Percentiles rank a stretch among this genome's conserved stretches.
phyloP scores from a whole-genome alignment of 2,113 vertebrate genomes.

The Felis chaus region DNA sequence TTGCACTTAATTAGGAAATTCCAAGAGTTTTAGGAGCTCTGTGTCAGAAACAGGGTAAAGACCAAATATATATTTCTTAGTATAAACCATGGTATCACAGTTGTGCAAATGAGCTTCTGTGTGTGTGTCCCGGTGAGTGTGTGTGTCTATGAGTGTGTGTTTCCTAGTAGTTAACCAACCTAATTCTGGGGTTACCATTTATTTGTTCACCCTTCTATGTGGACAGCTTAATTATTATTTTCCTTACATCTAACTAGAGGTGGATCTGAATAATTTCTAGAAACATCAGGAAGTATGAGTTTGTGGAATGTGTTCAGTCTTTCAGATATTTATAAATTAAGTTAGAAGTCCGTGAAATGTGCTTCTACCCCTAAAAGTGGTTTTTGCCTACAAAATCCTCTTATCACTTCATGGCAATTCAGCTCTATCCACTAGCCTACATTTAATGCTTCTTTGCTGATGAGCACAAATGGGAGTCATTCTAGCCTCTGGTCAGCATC shows the following conservation, averaged over 20 bases:
- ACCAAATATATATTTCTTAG: neutral
- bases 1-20: neutral
- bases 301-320: neutral
- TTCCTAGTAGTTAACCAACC: neutral
- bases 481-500: neutral
- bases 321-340: neutral
- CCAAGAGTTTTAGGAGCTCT: neutral
- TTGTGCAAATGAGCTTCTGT: neutral
- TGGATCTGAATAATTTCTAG: neutral
- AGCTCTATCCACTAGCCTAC: neutral
- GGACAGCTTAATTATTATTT: neutral
- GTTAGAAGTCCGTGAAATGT: neutral
- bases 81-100: neutral
- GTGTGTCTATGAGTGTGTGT: neutral
- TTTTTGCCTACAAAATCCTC: neutral
- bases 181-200: neutral
- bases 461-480: neutral
- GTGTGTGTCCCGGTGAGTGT: neutral
- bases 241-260: neutral
- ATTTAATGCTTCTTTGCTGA: constrained; percentile 14
- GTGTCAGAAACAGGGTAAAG: neutral
- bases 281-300: constrained; percentile 43
- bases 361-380: neutral
- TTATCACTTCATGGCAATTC: neutral
- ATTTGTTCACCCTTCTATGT: neutral